Conservation (phyloP, 1,140 invertebrate species). For the Drosophila truncata region DNA sequence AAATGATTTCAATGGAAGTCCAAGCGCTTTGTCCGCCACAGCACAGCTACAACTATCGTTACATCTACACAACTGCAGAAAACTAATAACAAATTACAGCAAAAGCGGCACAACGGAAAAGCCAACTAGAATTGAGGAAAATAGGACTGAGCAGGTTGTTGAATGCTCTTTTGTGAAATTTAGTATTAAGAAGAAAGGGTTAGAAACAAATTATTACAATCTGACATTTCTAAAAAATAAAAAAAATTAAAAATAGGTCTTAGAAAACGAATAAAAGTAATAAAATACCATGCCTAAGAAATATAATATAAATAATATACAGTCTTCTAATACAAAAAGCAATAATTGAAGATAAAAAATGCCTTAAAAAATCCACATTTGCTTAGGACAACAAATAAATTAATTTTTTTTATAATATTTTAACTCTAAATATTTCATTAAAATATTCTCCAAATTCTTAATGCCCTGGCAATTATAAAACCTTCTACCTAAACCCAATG, state of each 20-base stretch:
- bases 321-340: not conserved
- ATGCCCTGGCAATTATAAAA: conserved; percentile 6
- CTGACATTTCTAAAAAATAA: not conserved
- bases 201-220: too few species aligned
- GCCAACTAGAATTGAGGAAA: conserved; percentile 34
- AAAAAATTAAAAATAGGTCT: not conserved
- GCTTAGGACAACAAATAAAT: not conserved
- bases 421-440: not conserved
- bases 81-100: conserved; percentile 83
- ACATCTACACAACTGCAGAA: conserved; percentile 48
- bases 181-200: not conserved
- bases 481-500: conserved; percentile 11
- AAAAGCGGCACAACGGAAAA: conserved; percentile 59
- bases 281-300: too few species aligned
- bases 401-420: not conserved
- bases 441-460: not conserved
- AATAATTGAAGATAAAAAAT: not conserved
- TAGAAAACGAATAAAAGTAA: not conserved
- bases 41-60: conserved; percentile 23
- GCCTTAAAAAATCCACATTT: not conserved
- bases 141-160: not conserved
- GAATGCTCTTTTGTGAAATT: conserved; percentile 9
- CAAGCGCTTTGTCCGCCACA: conserved; percentile 29
- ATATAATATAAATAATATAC: not conserved
- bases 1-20: conserved; percentile 82